Conservation (phyloP, 2,113 vertebrate genomes). For the Indicator indicator region DNA sequence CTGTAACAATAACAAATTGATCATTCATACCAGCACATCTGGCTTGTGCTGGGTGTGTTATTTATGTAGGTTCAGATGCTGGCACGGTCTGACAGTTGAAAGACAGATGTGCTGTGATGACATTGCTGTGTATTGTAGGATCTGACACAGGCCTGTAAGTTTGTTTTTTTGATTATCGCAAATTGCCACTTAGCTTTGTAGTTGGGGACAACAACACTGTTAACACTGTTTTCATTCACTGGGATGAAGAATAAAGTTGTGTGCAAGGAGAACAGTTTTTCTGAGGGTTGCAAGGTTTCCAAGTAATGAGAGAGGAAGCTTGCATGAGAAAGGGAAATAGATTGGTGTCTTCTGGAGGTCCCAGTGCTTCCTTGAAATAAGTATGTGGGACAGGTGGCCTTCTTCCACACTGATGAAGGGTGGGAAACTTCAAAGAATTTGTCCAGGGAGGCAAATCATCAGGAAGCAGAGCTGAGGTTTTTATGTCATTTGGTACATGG, state of each 20-base stretch:
- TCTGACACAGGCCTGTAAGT: neutral
- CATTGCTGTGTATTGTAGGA: neutral
- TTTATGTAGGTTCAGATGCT: neutral
- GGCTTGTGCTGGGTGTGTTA: neutral
- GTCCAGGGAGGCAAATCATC: neutral
- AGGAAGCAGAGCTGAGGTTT: neutral
- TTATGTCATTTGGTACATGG: neutral
- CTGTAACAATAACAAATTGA: neutral
- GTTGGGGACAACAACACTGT: neutral
- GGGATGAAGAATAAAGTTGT: neutral
- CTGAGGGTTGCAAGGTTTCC: neutral
- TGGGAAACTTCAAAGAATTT: neutral
- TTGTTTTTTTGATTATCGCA: neutral
- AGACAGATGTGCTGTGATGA: neutral
- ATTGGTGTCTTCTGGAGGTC: neutral
- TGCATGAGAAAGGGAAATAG: neutral
- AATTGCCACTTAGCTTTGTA: neutral
- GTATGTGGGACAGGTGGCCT: neutral
- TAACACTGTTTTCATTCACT: neutral
- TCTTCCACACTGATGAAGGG: neutral
- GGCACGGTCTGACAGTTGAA: neutral
- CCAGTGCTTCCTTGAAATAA: neutral
- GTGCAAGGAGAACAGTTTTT: neutral
- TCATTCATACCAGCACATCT: slow-evolving; percentile 2
- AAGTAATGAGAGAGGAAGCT: neutral